A percentile compares a stretch with the other conserved stretches of the same genome.
phyloP scores from a whole-genome alignment of 1,140 invertebrate genomes.

The Apocrypta bakeri region DNA sequence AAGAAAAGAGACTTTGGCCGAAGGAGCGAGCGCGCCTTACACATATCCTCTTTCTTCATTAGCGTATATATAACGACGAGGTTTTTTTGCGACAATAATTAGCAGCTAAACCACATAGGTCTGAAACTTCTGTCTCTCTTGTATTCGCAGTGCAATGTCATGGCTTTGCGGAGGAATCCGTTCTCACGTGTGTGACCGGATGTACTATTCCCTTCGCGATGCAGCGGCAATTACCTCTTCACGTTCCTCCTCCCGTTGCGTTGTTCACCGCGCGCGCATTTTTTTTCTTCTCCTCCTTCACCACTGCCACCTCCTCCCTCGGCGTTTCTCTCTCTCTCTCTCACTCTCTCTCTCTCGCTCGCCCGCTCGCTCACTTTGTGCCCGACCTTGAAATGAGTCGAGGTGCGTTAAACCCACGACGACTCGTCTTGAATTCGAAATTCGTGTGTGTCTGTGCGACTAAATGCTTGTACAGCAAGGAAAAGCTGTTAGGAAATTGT shows the following conservation, averaged over 20 bases:
- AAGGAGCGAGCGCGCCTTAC: too few species aligned
- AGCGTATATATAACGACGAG: not conserved
- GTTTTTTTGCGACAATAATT: not conserved
- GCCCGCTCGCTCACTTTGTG: too few species aligned
- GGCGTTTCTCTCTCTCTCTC: too few species aligned
- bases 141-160: not conserved
- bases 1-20: not conserved
- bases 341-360: too few species aligned
- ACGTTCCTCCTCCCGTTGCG: constrained; percentile 6
- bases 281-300: not conserved
- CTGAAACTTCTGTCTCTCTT: not conserved
- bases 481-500: constrained; percentile 43
- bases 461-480: not conserved
- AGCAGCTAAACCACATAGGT: not conserved
- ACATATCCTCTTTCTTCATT: not conserved
- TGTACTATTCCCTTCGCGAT: not conserved
- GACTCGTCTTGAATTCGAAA: constrained; percentile 31
- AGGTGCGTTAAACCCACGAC: constrained; percentile 43
- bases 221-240: constrained; percentile 21
- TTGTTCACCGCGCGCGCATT: not conserved
- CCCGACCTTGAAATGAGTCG: constrained; percentile 21
- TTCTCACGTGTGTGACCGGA: not conserved
- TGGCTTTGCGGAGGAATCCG: not conserved
- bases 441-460: not conserved
- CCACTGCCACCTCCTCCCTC: not conserved